phyloP scores from a whole-genome alignment of 2,113 vertebrate species.

The Dunckerocampus dactyliophorus region DNA sequence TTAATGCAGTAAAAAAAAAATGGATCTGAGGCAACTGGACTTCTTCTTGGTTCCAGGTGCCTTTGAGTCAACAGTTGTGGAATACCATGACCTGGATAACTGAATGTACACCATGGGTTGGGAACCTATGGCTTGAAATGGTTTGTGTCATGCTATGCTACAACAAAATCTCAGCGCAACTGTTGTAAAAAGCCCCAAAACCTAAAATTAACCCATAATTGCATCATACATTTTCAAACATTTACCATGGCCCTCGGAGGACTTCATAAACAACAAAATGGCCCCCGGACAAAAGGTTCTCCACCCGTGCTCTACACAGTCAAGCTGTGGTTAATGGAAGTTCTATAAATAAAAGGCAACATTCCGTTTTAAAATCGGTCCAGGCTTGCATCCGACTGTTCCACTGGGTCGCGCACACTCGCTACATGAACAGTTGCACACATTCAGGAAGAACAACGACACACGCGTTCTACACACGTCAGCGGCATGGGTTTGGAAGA shows the following conservation, averaged over 20 bases:
- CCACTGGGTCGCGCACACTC: conserved; percentile 28
- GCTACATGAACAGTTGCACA: conserved; percentile 53
- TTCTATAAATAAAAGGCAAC: conserved; percentile 51
- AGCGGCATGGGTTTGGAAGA: conserved; percentile 73
- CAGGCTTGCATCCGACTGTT: conserved; percentile 52
- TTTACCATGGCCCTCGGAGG: not conserved
- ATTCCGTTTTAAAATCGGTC: conserved; percentile 40
- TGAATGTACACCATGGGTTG: too few relatives aligned
- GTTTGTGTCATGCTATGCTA: too few relatives aligned
- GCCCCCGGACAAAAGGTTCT: not conserved
- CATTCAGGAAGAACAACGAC: conserved; percentile 49
- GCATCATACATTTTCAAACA: too few relatives aligned
- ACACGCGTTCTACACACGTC: conserved; percentile 44
- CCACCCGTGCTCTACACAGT: conserved; percentile 10
- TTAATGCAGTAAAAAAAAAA: not conserved
- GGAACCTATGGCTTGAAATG: too few relatives aligned
- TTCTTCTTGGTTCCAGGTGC: not conserved
- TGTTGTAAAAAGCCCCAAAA: too few relatives aligned
- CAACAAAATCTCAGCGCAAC: too few relatives aligned
- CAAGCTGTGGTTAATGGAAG: conserved; percentile 45
- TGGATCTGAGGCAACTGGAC: not conserved
- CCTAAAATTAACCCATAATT: too few relatives aligned
- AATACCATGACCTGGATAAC: not conserved
- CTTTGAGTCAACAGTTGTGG: not conserved
- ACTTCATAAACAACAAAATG: not conserved